phyloP scores from a whole-genome alignment of 2,113 vertebrate genomes.

The Cavia aperea region DNA sequence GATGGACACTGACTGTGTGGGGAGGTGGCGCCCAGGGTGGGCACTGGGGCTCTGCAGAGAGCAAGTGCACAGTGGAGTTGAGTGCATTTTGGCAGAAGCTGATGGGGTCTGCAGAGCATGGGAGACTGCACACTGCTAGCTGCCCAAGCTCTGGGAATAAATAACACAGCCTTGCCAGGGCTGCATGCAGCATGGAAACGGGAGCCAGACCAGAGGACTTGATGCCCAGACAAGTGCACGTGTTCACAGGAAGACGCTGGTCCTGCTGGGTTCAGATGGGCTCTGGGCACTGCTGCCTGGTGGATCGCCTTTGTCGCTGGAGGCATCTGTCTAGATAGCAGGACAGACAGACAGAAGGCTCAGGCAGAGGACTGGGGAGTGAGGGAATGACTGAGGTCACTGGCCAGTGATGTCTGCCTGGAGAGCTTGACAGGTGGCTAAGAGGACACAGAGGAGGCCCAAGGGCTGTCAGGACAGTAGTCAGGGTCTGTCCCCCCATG shows the following conservation, averaged over 20 bases:
- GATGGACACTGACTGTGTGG: not conserved
- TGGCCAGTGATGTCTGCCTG: not conserved
- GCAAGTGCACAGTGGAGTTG: not conserved
- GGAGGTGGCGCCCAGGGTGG: not conserved
- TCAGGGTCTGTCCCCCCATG: not conserved
- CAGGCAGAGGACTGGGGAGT: not conserved
- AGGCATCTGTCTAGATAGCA: not conserved
- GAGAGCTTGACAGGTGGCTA: not conserved
- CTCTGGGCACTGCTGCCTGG: not conserved
- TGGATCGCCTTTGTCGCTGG: not conserved
- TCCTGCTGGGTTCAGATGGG: not conserved
- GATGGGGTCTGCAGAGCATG: not conserved
- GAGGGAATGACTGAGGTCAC: not conserved
- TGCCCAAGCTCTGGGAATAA: not conserved
- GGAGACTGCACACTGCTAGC: not conserved
- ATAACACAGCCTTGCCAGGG: not conserved
- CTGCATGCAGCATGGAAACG: not conserved
- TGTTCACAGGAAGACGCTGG: not conserved
- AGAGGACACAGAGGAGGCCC: not conserved
- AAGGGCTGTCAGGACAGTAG: too few species aligned
- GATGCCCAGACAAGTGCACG: not conserved
- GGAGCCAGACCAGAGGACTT: not conserved
- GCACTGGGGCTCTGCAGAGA: not conserved
- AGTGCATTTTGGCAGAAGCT: not conserved
- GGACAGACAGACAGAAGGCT: not conserved